Base-by-base conservation (phyloP, 2,888 invertebrate genomes). In the Ornithoptera priamus region DNA sequence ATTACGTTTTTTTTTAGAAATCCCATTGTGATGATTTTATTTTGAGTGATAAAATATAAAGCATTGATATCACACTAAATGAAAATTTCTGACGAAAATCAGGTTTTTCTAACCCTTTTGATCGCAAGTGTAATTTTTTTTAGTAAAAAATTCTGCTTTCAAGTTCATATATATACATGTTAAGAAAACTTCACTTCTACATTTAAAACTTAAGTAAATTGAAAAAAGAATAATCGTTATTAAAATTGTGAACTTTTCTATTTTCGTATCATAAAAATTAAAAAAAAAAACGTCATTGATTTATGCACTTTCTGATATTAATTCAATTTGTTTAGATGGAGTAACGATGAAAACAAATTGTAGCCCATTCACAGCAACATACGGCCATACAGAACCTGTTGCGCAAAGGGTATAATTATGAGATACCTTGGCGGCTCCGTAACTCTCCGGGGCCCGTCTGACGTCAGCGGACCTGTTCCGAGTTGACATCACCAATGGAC, bases 401-500 rank as follows among this genome's bases (percentile, higher is more conserved):
- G 73, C 69, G 63, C 67, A 66, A 69, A 68, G 67, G 68, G 68
- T 72, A 73, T 75, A 76, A 77, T 77, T 76, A 77, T 72, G 72
- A 73, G 74, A 68, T 71, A 65, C 68, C 71, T 71, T 67, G n/a
- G 63, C 62, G 24, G 64, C 42, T 59, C 59, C 39, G 65, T 61
- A 69, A 65, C 59, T 68, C 67, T 65, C 71, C 46, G 71, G 72
- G 62, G 65, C 66, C 60, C 63, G 70, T 62, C 42, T 74, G 75
- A 75, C 74, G 74, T 75, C 71, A 72, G 39, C 42, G 69, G 72
- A 76, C 76, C 73, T 68, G 76, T 77, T 75, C 59, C 56, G 39
- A 68, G 74, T 75, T 75, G 76, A 79, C 80, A 79, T 81, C 79
- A 74, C 84, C 83, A 82, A 83, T 84, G 80, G 73, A 75, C 74